phyloP scores from a whole-genome alignment of 2,888 invertebrate species.

The Notocelia uddmanniana region DNA sequence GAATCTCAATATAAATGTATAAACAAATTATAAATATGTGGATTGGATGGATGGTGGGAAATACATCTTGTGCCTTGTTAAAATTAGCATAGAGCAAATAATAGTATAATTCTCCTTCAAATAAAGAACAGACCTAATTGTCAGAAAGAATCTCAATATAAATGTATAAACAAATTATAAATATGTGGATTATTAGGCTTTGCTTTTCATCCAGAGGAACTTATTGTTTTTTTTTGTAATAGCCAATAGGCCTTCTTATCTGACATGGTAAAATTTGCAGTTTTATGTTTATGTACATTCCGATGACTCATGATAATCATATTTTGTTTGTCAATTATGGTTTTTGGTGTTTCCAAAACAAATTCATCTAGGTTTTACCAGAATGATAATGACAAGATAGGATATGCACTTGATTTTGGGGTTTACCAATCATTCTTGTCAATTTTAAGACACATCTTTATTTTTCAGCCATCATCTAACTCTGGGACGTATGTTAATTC shows the following conservation, averaged over 20 bases:
- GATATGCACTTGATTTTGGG: neutral
- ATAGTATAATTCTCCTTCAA: neutral
- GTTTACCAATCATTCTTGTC: neutral
- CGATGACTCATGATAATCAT: constrained; percentile 47
- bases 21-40: neutral
- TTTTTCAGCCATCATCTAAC: constrained; percentile 70
- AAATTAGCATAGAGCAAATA: neutral
- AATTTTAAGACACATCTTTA: constrained; percentile 16
- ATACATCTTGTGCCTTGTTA: no score
- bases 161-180: neutral
- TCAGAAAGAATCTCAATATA: neutral
- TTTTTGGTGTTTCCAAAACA: constrained; percentile 2
- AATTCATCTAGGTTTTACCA: constrained; percentile 1
- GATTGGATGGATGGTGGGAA: no score
- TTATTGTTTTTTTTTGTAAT: constrained; percentile 52
- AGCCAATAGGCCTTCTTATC: constrained; percentile 57
- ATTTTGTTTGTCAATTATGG: constrained; percentile 7
- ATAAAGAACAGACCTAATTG: neutral
- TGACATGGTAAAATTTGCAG: constrained; percentile 26
- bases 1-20: neutral
- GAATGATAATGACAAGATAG: neutral
- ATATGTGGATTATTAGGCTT: neutral
- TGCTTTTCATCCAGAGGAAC: constrained; percentile 55
- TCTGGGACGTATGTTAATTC: constrained; percentile 75
- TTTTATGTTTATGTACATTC: constrained; percentile 42